Base-by-base conservation (phyloP, 2,797 vertebrate species). In the Gorsachius magnificus region DNA sequence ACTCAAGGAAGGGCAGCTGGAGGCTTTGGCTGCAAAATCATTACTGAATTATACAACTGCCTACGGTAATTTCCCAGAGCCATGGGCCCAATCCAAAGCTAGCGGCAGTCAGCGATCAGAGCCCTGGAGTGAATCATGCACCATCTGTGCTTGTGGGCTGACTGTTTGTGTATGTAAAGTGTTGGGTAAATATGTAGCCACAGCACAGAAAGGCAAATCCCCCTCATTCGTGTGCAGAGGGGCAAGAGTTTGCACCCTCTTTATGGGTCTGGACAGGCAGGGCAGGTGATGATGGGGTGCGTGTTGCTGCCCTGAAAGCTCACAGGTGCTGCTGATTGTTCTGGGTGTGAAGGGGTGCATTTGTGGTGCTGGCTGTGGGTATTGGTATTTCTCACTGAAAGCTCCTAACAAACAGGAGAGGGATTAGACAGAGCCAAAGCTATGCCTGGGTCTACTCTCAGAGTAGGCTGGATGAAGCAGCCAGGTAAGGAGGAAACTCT, bases 91-190 rank as follows among this genome's bases (percentile, higher is more conserved):
- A 80, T 89, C 51, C 92, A 87, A 88, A 82, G 81, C 20, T 63
- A 60, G 75, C 6, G 17, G 75, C 92, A 89, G 90, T 13, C 28
- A 11, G 81, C 3, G 63, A 77, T 87, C 51, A 48, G 89, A 92
- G 81, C 87, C 93, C 81, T 5, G 8, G 78, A 80, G 90, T 96
- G 95, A 96, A 95, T 95, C 95, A 96, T 25, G 53, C 92, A 71
- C 95, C 96, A 95, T 96, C 95, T 96, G 96, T 93, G 81, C 90
- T 64, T 13, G 71, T 96, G 92, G 95, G 95, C 84, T 1, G 91
- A 58, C 63, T 93, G 88, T 94, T 92, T 96, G 87, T 92, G 56
- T 92, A 68, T 60, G 81, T 36, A 22, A 87, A 95, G 48, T 60
- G 83, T 77, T 94, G 83, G 88, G 81, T 87, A 91, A 95, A 96